A percentile compares a stretch with the other conserved stretches of the same genome.
Evolutionary conservation across 2,797 vertebrate species (phyloP).

Genomic region (Graptemys geographica): DNA sequence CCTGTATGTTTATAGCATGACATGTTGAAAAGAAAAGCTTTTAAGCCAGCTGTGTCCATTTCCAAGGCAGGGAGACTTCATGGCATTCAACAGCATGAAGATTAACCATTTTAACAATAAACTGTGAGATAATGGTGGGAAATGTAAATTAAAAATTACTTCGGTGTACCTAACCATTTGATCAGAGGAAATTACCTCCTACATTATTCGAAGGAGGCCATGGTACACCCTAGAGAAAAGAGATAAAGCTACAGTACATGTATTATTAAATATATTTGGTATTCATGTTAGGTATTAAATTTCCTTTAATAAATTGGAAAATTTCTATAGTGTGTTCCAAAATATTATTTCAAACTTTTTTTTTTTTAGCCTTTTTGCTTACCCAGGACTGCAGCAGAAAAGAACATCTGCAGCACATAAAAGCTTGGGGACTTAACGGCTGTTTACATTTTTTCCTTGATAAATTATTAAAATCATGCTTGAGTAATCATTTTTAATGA

Average conservation of each 20-base stretch:
- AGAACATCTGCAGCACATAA: neutral
- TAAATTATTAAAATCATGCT: conserved; percentile 38
- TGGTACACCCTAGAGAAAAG: neutral
- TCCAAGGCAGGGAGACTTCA: neutral
- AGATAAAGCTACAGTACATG: conserved; percentile 6
- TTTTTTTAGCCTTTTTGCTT: neutral
- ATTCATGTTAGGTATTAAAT: conserved; percentile 24
- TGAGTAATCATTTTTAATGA: conserved; percentile 54
- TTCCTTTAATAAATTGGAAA: conserved; percentile 32
- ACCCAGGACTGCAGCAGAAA: neutral
- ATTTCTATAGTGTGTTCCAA: neutral
- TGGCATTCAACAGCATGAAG: neutral
- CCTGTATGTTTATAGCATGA: neutral
- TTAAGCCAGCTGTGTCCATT: neutral
- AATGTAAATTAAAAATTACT: neutral
- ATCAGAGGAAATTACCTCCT: conserved; percentile 7
- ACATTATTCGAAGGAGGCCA: neutral
- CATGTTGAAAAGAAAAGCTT: neutral
- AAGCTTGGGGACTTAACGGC: neutral
- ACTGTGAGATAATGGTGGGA: conserved; percentile 6
- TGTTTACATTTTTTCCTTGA: conserved; percentile 18
- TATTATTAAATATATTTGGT: conserved; percentile 18
- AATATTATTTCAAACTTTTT: conserved; percentile 17
- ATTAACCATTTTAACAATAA: neutral
- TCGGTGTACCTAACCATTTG: neutral